These are phyloP conservation scores for Hapalemur alaotrensis DNA, from an alignment of 2,797 vertebrate species.

Conservation along the genomic window DNA sequence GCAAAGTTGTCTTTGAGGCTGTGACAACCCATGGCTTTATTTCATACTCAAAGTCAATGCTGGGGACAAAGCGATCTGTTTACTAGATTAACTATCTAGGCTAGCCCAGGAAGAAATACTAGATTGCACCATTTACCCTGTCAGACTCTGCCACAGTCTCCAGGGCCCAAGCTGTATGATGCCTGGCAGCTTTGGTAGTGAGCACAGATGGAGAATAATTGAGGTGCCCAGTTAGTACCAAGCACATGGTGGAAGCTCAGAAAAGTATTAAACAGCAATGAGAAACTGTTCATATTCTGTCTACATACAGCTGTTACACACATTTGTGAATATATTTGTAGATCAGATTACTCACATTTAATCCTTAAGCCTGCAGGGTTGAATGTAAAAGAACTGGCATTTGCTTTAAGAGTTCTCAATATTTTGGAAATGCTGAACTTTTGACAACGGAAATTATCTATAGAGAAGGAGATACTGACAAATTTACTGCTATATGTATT, in stretches of 20 bases:
- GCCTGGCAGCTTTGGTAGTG: constrained; percentile 45
- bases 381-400: constrained; percentile 45
- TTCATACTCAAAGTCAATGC: constrained; percentile 27
- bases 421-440: constrained; percentile 49
- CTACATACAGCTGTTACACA: constrained; percentile 49
- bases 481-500: not conserved
- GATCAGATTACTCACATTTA: constrained; percentile 47
- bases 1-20: not conserved
- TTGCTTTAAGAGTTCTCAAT: constrained; percentile 53
- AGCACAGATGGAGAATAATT: constrained; percentile 64
- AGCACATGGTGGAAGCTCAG: constrained; percentile 36
- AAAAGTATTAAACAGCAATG: constrained; percentile 27
- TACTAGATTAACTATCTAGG: constrained; percentile 44
- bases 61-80: constrained; percentile 3
- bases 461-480: not conserved
- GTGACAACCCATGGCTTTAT: not conserved
- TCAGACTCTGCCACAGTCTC: constrained; percentile 1
- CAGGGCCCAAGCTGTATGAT: not conserved
- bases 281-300: constrained; percentile 49
- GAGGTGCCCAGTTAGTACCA: constrained; percentile 53
- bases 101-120: constrained; percentile 35
- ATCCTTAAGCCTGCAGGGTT: constrained; percentile 5
- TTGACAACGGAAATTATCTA: constrained; percentile 46
- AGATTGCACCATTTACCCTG: constrained; percentile 10
- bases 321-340: constrained; percentile 49